A percentile compares a stretch with the other conserved stretches of the same genome.
Evolutionary conservation across 2,888 invertebrate species (phyloP).

Genomic region (Cheilosia pagana): DNA sequence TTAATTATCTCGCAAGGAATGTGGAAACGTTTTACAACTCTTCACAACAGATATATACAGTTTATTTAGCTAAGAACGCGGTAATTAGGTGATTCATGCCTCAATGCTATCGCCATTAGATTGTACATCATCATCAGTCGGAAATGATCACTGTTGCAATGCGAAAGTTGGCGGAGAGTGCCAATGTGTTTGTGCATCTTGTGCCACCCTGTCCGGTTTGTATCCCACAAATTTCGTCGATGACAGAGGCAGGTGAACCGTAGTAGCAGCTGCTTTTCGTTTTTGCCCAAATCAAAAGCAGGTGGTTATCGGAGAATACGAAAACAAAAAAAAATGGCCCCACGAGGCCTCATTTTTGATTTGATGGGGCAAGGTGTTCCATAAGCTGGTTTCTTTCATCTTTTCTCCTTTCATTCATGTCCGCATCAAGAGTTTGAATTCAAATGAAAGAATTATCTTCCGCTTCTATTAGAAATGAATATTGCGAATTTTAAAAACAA

Average conservation of each 20-base stretch:
- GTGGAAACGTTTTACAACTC: conserved; percentile 28
- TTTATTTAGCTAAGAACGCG: conserved; percentile 31
- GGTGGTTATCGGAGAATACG: conserved; percentile 36
- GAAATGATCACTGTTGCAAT: conserved; percentile 24
- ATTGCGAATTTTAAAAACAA: conserved; percentile 9
- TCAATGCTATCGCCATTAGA: conserved; percentile 31
- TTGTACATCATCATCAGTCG: conserved; percentile 36
- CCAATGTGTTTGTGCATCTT: conserved; percentile 31
- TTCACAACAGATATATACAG: conserved; percentile 14
- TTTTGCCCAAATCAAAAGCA: conserved; percentile 15
- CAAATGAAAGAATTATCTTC: conserved; percentile 8
- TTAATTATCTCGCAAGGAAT: conserved; percentile 36
- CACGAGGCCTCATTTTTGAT: conserved; percentile 5
- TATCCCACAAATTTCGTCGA: conserved; percentile 33
- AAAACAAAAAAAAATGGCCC: background rate
- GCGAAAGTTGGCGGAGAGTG: conserved; percentile 2
- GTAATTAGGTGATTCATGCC: conserved; percentile 60
- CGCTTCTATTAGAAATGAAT: background rate
- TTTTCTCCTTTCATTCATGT: background rate
- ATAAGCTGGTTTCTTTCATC: conserved; percentile 29
- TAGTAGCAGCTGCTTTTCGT: conserved; percentile 50
- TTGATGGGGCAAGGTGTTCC: conserved; percentile 34
- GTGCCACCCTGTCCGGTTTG: conserved; percentile 25
- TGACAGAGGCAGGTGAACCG: conserved; percentile 51
- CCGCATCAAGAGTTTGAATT: conserved; percentile 13